A percentile compares a stretch with the other conserved stretches of the same genome.
phyloP scores from a whole-genome alignment of 92 coral and sea anemone species.

The Paramuricea clavata region DNA sequence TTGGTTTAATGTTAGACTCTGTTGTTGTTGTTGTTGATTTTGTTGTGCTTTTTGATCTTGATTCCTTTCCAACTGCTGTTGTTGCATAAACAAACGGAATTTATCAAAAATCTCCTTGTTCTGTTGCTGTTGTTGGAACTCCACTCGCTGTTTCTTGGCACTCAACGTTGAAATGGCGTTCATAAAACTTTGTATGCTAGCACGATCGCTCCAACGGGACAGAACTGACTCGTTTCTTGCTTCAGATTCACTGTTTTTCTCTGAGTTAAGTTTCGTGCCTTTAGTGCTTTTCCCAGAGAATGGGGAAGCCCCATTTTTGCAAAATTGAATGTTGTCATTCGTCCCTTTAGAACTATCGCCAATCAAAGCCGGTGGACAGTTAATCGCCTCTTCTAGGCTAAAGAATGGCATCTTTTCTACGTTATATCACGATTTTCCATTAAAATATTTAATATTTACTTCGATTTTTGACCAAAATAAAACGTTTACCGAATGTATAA shows the following conservation, averaged over 20 bases:
- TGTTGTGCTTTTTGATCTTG: neutral
- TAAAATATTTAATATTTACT: conserved; percentile 2
- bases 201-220: conserved; percentile 16
- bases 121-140: neutral
- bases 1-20: neutral
- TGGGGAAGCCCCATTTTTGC: neutral
- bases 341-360: neutral
- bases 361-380: conserved; percentile 23
- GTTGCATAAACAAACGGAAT: conserved; percentile 4
- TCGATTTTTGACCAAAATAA: conserved; percentile 24
- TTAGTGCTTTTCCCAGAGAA: neutral
- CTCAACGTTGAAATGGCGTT: neutral
- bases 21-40: neutral
- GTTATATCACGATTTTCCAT: neutral
- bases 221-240: neutral
- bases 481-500: too few species aligned
- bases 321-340: neutral
- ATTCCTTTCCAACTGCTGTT: neutral
- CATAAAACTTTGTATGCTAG: conserved; percentile 30
- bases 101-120: neutral
- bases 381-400: conserved; percentile 12
- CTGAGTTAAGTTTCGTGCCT: neutral
- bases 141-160: neutral
- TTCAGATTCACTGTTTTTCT: neutral
- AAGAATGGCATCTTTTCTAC: conserved; percentile 12